Evolutionary conservation across 2,797 vertebrate genomes (phyloP).

Genomic region (Fratercula arctica): DNA sequence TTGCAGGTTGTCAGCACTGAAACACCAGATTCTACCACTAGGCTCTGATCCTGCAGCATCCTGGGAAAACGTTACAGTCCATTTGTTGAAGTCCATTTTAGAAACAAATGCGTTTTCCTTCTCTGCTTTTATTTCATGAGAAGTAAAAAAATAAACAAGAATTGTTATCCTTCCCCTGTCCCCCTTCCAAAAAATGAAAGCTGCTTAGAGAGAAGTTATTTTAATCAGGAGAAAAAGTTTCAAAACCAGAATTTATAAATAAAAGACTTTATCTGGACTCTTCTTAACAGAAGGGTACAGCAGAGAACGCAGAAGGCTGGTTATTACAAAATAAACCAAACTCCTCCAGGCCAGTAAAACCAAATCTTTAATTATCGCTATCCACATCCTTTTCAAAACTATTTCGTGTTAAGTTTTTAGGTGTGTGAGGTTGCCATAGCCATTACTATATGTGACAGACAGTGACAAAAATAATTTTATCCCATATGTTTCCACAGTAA

Average conservation of each 20-base stretch:
- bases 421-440: background rate
- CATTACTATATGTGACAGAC: background rate
- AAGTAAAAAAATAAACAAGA: background rate
- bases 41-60: background rate
- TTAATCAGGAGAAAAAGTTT: background rate
- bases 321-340: background rate
- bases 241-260: background rate
- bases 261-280: background rate
- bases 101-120: background rate
- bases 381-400: background rate
- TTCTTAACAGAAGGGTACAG: background rate
- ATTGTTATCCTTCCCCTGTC: background rate
- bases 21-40: background rate
- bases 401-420: background rate
- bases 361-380: background rate
- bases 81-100: background rate
- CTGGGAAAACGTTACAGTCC: background rate
- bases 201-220: background rate
- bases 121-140: background rate
- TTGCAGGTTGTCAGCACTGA: background rate
- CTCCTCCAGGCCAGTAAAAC: background rate
- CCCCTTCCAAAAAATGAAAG: background rate
- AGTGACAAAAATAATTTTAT: background rate
- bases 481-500: constrained; percentile 5
- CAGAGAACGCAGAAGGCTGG: background rate